These are phyloP conservation scores for Poeciliopsis presidionis DNA, from an alignment of 2,797 vertebrate species.

Conservation along the genomic window DNA sequence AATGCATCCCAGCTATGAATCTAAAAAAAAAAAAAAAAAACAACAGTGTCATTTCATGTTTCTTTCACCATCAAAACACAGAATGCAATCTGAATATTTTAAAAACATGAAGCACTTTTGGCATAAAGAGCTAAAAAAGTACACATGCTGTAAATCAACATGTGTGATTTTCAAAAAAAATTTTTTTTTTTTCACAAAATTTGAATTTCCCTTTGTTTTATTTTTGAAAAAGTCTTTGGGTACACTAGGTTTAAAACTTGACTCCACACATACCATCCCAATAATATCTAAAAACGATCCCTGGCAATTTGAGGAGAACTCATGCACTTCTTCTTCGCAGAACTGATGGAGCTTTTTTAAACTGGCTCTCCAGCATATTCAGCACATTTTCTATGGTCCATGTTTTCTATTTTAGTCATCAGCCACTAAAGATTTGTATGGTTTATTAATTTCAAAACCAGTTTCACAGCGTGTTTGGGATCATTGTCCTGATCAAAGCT, in stretches of 20 bases:
- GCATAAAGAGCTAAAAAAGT: background rate
- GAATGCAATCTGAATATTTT: background rate
- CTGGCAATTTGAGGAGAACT: background rate
- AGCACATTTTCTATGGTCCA: background rate
- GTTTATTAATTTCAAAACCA: background rate
- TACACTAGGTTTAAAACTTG: background rate
- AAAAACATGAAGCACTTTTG: constrained; percentile 1
- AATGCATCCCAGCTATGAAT: background rate
- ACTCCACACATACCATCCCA: background rate
- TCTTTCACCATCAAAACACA: background rate
- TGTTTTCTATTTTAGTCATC: background rate
- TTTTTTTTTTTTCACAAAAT: background rate
- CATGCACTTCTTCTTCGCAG: background rate
- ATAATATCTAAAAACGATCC: background rate
- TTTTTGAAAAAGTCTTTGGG: background rate
- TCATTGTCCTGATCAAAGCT: background rate
- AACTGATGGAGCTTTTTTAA: background rate
- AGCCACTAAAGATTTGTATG: background rate
- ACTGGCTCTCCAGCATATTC: background rate
- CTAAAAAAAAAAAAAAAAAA: background rate
- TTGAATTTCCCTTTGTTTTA: background rate
- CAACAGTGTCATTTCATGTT: background rate
- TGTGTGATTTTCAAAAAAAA: background rate
- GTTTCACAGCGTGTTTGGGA: background rate
- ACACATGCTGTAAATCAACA: background rate